Base-by-base conservation (phyloP, 2,797 vertebrate species). In the Craterocephalus amniculus region DNA sequence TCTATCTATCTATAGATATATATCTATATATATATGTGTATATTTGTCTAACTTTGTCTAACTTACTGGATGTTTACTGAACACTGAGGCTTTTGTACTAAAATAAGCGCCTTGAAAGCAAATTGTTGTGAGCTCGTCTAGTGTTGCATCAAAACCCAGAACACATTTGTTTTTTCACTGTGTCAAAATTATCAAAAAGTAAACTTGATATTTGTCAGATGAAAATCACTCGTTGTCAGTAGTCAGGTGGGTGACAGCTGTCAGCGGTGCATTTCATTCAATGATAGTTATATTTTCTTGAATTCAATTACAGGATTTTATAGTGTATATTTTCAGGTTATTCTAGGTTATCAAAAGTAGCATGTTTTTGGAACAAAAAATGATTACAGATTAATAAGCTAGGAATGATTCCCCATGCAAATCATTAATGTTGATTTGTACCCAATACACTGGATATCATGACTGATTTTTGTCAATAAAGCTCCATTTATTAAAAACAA, bases 71-170 rank as follows among this genome's bases (percentile, higher is more conserved):
- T 58, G 66, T 79, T 80, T 38, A 55, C 58, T 7, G 24, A 40
- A 68, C 45, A 48, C 56, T 58, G 6, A 4, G 34, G 27, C 24
- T 76, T 67, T 63, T 75, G 40, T 69, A 67, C 49, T 45, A 57
- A 69, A 57, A 45, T 54, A 70, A 62, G 24, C 16, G 24, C 43
- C 20, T 61, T 43, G 4, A 63, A 68, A 49, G 7, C 73, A 67
- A 40, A 58, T 13, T 66, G 22, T 58, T 70, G 59, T 9, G 40
- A 65, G 43, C 63, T 71, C 32, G 58, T 67, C 35, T 64, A 73
- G 81, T 57, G 61, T 70, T 73, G 63, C 45, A 58, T 85, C 51
- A 57, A 45, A 80, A 55, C 31, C 64, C 9, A 55, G 35, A 74
- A 73, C 38, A 70, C 12, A 27, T 61, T 78, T 72, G 66, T 65